These are phyloP conservation scores for Cephus runcator DNA, from an alignment of 2,888 invertebrate genomes.

Conservation along the genomic window DNA sequence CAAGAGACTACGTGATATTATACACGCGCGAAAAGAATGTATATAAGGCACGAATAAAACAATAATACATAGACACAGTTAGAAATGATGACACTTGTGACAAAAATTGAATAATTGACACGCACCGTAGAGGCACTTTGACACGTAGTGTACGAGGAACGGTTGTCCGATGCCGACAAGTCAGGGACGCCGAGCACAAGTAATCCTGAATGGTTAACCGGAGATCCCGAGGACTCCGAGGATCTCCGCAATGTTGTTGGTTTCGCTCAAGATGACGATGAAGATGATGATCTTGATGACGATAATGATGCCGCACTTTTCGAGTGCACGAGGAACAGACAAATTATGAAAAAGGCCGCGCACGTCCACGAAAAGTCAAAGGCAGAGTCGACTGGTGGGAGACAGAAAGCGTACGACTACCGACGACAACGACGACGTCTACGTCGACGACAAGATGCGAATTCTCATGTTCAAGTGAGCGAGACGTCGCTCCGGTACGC, in stretches of 20 bases:
- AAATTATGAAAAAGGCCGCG: background rate
- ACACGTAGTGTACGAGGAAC: background rate
- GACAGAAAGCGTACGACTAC: background rate
- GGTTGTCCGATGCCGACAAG: background rate
- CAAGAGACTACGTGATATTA: background rate
- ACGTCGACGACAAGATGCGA: background rate
- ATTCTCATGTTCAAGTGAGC: slow-evolving; percentile 23
- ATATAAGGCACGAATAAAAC: background rate
- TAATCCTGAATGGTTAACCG: background rate
- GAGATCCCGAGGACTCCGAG: background rate
- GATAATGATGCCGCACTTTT: background rate
- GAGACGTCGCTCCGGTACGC: slow-evolving; percentile 19
- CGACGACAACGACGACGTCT: background rate
- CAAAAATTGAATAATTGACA: background rate
- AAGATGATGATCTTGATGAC: background rate
- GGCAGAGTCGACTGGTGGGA: background rate
- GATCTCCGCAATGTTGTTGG: background rate
- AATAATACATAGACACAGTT: background rate
- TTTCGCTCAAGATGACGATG: background rate
- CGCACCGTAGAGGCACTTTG: background rate
- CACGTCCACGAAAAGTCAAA: background rate
- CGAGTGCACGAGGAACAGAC: background rate
- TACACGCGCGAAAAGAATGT: background rate
- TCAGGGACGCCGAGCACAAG: background rate
- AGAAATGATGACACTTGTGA: background rate